A percentile compares a stretch with the other conserved stretches of the same genome.
Evolutionary conservation across 37 sponge, comb jelly and placozoan species (phyloP).

Genomic region (Cliona cf. orientalis): DNA sequence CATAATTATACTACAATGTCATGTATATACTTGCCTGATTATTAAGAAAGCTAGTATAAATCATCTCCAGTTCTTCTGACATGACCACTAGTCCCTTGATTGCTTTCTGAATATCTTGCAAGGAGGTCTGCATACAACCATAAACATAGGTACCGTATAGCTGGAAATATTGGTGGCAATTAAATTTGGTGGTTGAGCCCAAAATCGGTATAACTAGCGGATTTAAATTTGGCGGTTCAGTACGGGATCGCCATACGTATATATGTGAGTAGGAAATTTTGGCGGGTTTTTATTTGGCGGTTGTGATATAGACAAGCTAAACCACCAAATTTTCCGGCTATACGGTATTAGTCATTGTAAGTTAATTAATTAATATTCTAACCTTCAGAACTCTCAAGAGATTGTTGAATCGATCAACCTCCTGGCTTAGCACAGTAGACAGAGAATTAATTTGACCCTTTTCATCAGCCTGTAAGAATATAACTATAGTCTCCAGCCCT

Average conservation of each 20-base stretch:
- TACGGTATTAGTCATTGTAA: too few species aligned
- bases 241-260: too few species aligned
- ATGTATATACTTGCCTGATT: slow-evolving; percentile 36
- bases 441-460: slow-evolving; percentile 95
- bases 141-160: not conserved
- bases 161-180: too few species aligned
- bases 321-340: too few species aligned
- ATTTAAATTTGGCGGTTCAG: too few species aligned
- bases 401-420: slow-evolving; percentile 94
- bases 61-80: slow-evolving; percentile 95
- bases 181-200: too few species aligned
- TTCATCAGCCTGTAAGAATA: slow-evolving; percentile 59
- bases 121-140: slow-evolving; percentile 66
- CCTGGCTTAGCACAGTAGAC: slow-evolving; percentile 93
- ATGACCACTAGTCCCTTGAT: slow-evolving; percentile 99
- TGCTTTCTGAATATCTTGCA: slow-evolving; percentile 93
- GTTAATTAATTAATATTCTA: not conserved
- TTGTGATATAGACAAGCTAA: too few species aligned
- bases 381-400: slow-evolving; percentile 92
- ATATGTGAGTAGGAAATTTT: too few species aligned
- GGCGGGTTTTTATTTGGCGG: too few species aligned
- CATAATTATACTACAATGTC: not conserved
- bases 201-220: too few species aligned
- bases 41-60: slow-evolving; percentile 93
- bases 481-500: not conserved